Percentiles rank a stretch among this genome's conserved stretches.
Conservation (phyloP, 1,140 invertebrate species). For the Pentalonia nigronervosa region DNA sequence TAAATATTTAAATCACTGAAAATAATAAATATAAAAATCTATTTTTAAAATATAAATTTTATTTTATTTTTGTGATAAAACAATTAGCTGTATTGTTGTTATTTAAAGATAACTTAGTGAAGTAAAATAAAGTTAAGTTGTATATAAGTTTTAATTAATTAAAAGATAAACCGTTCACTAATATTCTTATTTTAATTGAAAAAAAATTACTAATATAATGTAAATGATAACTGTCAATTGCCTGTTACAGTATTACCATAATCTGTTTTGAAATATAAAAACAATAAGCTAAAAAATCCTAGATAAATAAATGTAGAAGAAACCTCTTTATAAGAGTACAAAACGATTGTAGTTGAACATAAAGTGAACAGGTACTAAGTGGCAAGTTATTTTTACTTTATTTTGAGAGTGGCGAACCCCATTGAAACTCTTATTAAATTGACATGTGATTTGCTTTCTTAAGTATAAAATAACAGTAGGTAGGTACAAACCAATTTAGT, state of each 20-base stretch:
- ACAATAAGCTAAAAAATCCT: background rate
- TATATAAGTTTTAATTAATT: background rate
- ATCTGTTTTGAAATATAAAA: background rate
- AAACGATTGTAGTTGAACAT: background rate
- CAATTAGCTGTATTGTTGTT: background rate
- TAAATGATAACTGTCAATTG: background rate
- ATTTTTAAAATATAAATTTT: background rate
- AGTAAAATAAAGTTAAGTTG: background rate
- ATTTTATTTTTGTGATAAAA: background rate
- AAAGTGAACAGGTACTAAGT: background rate
- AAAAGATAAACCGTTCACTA: background rate
- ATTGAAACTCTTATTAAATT: constrained; percentile 12
- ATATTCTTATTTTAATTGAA: background rate
- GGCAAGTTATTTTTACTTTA: background rate
- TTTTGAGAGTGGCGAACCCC: background rate
- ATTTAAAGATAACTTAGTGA: background rate
- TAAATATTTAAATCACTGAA: background rate
- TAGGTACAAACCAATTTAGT: background rate
- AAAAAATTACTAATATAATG: background rate
- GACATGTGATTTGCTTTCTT: background rate
- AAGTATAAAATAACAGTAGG: background rate
- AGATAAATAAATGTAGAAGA: background rate
- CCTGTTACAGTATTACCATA: too few relatives aligned
- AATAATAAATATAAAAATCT: background rate
- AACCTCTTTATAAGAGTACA: background rate